A percentile compares a stretch with the other conserved stretches of the same genome.
Conservation (phyloP, 2,888 invertebrate species). For the Campoplex nolae region DNA sequence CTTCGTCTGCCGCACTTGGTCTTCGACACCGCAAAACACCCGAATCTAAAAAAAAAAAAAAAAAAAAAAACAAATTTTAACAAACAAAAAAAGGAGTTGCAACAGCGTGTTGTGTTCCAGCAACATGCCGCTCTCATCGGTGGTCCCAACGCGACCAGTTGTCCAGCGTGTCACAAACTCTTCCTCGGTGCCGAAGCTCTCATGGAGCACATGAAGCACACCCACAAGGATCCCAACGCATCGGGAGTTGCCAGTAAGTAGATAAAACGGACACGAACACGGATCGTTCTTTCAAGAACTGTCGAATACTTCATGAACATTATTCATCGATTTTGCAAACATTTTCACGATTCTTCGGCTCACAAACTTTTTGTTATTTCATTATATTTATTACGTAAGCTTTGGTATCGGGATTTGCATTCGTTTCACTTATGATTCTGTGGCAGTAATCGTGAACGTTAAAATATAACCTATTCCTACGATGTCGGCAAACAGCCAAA, state of each 20-base stretch:
- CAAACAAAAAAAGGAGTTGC: constrained; percentile 89
- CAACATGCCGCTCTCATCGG: constrained; percentile 97
- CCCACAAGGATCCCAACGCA: constrained; percentile 96
- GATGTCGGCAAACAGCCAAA: not conserved
- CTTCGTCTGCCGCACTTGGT: constrained; percentile 70
- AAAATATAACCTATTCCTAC: not conserved
- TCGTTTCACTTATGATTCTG: not conserved
- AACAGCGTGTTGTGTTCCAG: constrained; percentile 97
- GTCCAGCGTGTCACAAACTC: constrained; percentile 97
- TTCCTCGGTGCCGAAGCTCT: constrained; percentile 96
- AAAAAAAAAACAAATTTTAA: constrained; percentile 42
- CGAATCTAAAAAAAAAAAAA: constrained; percentile 46
- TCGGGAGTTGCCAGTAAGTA: constrained; percentile 96
- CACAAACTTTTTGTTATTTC: not conserved
- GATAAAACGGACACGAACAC: constrained; percentile 13
- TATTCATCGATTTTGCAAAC: not conserved
- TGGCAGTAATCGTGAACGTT: not conserved
- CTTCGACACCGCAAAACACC: constrained; percentile 65
- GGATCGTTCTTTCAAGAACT: not conserved
- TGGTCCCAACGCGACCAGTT: constrained; percentile 96
- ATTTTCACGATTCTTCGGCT: not conserved
- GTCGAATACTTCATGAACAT: not conserved
- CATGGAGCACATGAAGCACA: constrained; percentile 98
- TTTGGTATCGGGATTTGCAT: constrained; percentile 4
- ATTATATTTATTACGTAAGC: not conserved